These are phyloP conservation scores for Monochamus alternatus DNA, from an alignment of 2,888 invertebrate species.

Conservation along the genomic window DNA sequence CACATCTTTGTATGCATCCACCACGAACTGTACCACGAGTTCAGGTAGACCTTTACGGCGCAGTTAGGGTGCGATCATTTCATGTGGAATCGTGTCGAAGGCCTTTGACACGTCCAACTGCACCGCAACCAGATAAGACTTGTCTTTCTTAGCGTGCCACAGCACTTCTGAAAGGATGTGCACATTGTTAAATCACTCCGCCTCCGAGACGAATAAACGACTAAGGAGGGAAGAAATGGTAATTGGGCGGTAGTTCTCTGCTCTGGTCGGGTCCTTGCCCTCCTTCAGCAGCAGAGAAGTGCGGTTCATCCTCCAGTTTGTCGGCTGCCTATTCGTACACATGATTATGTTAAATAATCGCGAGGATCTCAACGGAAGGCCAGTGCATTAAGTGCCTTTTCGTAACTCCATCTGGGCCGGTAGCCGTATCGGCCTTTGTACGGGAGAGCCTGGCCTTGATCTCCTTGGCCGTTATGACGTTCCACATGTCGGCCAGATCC, in stretches of 20 bases:
- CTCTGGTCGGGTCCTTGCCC: conserved; percentile 56
- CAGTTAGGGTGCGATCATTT: too few species aligned
- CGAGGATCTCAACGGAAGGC: conserved; percentile 41
- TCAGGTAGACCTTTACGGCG: too few species aligned
- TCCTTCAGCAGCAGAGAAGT: conserved; percentile 62
- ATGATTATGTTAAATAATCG: conserved; percentile 48
- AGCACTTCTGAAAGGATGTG: conserved; percentile 57
- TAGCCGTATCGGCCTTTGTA: conserved; percentile 50
- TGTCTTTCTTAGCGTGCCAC: conserved; percentile 54
- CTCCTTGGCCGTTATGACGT: conserved; percentile 39
- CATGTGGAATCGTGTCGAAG: conserved; percentile 59
- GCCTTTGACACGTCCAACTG: conserved; percentile 70
- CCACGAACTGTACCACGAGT: too few species aligned
- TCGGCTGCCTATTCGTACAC: conserved; percentile 50
- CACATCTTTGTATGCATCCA: too few species aligned
- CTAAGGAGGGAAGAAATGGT: conserved; percentile 61
- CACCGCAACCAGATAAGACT: conserved; percentile 63
- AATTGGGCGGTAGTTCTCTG: conserved; percentile 61
- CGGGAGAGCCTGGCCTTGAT: conserved; percentile 44
- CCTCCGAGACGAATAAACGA: conserved; percentile 46
- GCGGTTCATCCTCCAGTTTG: conserved; percentile 60
- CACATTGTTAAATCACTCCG: too few species aligned
- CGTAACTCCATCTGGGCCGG: conserved; percentile 56
- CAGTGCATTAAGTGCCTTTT: conserved; percentile 41
- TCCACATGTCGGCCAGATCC: conserved; percentile 25